Base-by-base conservation (phyloP, 1,140 invertebrate species). In the Drosophila aff. region DNA sequence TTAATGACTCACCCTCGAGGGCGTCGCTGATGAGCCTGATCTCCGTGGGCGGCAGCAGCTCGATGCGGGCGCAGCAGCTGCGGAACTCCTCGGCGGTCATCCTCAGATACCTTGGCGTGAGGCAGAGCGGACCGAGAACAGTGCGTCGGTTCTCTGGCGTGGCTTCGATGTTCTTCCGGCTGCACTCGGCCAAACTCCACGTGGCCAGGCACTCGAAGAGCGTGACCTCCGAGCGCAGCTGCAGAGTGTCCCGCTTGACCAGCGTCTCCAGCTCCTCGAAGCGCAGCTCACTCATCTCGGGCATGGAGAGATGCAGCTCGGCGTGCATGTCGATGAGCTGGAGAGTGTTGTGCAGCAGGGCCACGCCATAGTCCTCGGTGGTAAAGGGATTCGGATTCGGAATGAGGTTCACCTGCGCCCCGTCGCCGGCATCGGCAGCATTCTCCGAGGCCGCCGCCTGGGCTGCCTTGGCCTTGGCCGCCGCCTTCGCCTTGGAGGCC, bases 321-420 rank as follows among this genome's bases (percentile, higher is more conserved):
- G 92, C 92, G 13, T 92, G 82, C 91, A 93, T 93, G 15, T 93
- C 92, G 47, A 93, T 93, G 18, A 93, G 65, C 59, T 93, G 92
- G 11, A 93, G 77, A 1, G 91, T 79, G 53, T 93, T 93, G 65
- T 89, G 90, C 18, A 93, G 67, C 62, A 93, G 53, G 16, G 92
- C 91, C 31, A 89, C 85, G 38, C 92, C 81, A 41, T 82, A 92
- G 36, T 93, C 92, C 55, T 93, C 92, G 65, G 91, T 91, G 61
- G 92, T 93, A 62, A 93, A 92, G 43, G 89, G 92, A 83, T 90
- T 91, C 5, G 92, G 80, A 43, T 92, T 91, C n/a, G 85, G 78
- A 60, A 90, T 90, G 28, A 85, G 85, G 67, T 85, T 84, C 13
- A 50, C 16, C 57, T 85, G 81, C 28, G 69, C 82, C 3, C 47